Evolutionary conservation across 2,797 vertebrate species (phyloP), one percentile per base, ranked within the genome.

Genomic region (Hylomyscus alleni): DNA sequence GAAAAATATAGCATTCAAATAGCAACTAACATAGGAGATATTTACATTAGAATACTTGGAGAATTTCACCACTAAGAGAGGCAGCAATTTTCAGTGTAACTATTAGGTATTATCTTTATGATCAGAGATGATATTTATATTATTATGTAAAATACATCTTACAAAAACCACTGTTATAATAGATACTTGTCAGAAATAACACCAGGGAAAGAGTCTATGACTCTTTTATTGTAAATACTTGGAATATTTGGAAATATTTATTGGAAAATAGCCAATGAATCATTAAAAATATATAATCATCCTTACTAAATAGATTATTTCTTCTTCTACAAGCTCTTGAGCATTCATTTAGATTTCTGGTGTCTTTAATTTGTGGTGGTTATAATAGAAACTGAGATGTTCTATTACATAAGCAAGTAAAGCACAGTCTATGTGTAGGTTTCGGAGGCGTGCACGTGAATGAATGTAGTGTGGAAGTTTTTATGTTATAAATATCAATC

Each of bases 191-290:
- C 44, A 97, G 40, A 93, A 91, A 77, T 88, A 60, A 60, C 6
- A 84, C 85, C 19, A 92, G 13, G 6, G 85, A 73, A 87, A 84
- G 31, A 83, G 93, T 3, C 50, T 84, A 72, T 20, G 52, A 50
- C 65, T 92, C n/a, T n/a, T n/a, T 50, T 94, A 47, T 84, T 95
- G 37, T 84, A 12, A 56, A 6, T 93, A 29, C 44, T 24, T 78
- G 4, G 29, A 84, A 50, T 94, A 91, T 81, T 95, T 93, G 37
- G 56, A 90, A 93, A 89, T 95, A 34, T 88, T 77, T 85, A 14
- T 52, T 97, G 67, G 67, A 95, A 81, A 92, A 69, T 93, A 26
- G 37, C 44, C 77, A 96, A 3, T 62, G 56, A 97, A 95, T 95
- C 65, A 89, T 54, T 75, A 77, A 96, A 44, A 19, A 86, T 69